Percentiles rank a stretch among this genome's conserved stretches.
phyloP scores from a whole-genome alignment of 2,797 vertebrate genomes.

The Onychomys leucogaster region DNA sequence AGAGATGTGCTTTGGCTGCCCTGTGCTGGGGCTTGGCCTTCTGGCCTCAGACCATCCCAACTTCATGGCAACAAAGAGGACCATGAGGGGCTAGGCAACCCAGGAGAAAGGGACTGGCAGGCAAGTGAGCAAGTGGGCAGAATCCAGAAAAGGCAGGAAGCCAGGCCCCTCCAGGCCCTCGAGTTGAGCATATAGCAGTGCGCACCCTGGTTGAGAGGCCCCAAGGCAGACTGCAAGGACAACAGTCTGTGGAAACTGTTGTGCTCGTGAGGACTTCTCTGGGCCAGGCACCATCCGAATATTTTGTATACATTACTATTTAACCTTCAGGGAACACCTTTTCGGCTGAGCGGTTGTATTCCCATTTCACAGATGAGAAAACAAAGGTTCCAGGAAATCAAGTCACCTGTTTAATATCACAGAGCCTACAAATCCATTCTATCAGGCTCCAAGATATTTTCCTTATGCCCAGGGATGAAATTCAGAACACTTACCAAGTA shows the following conservation, averaged over 20 bases:
- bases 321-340: neutral
- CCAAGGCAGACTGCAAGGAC: neutral
- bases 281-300: neutral
- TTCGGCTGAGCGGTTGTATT: neutral
- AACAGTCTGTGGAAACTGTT: neutral
- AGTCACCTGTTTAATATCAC: slow-evolving; percentile 8
- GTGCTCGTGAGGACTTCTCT: neutral
- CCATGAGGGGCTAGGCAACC: rapidly evolving
- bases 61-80: neutral
- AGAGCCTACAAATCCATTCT: neutral
- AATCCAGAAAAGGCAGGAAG: neutral
- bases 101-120: neutral
- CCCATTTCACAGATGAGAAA: slow-evolving; percentile 8
- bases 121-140: neutral
- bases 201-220: neutral
- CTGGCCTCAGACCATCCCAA: neutral
- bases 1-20: neutral
- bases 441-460: neutral
- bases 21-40: neutral
- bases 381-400: neutral
- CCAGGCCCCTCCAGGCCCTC: neutral
- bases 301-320: neutral
- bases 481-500: neutral
- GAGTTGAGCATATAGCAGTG: neutral
- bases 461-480: neutral